Evolutionary conservation across 2,888 invertebrate genomes (phyloP).

Genomic region (Xestobium rufovillosum): DNA sequence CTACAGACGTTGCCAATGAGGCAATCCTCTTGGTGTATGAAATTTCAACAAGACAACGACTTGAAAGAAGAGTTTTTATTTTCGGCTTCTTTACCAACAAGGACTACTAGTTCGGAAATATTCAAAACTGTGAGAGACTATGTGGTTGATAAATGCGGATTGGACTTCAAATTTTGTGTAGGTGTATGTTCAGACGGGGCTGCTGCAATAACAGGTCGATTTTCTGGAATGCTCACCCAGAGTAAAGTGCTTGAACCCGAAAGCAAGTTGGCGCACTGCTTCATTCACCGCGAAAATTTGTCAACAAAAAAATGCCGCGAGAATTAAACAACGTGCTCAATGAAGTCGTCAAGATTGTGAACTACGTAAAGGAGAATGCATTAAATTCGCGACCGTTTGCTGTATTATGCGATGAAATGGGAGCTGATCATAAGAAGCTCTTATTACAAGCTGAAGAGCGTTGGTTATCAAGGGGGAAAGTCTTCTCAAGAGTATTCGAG

Average conservation of each 20-base stretch:
- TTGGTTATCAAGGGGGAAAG: too few species aligned
- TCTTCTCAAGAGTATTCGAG: too few species aligned
- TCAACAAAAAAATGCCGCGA: constrained; percentile 8
- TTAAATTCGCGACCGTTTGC: constrained; percentile 1
- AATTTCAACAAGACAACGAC: background rate
- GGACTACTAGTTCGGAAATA: constrained; percentile 7
- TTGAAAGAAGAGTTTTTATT: constrained; percentile 3
- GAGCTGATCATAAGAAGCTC: too few species aligned
- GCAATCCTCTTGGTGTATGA: too few species aligned
- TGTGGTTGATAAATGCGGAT: background rate
- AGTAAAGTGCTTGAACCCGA: constrained; percentile 1
- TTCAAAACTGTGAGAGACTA: constrained; percentile 4
- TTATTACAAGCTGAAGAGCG: constrained; percentile 6
- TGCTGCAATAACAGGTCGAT: constrained; percentile 5
- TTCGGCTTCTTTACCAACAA: background rate
- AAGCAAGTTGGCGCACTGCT: background rate
- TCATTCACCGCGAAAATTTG: constrained; percentile 3
- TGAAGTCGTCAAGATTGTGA: too few species aligned
- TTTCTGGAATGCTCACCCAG: constrained; percentile 1
- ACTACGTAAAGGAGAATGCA: too few species aligned
- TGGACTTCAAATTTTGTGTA: background rate
- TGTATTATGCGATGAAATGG: constrained; percentile 13
- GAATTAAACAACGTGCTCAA: too few species aligned
- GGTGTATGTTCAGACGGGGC: constrained; percentile 6
- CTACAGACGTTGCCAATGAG: background rate